Evolutionary conservation across 2,888 invertebrate genomes (phyloP).

Genomic region (Oxytorus armatus): DNA sequence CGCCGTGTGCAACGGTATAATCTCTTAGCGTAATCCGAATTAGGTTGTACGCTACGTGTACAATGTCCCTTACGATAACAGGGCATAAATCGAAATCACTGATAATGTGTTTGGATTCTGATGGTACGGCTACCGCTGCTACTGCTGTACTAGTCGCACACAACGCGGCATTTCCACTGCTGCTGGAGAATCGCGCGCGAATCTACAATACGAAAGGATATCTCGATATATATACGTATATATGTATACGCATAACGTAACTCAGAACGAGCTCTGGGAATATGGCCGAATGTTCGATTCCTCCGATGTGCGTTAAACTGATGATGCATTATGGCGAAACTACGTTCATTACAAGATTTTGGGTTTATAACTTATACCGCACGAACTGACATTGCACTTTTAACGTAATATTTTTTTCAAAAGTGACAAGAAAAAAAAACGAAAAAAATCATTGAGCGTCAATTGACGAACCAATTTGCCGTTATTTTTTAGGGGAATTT

Average conservation of each 20-base stretch:
- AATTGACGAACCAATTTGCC: no score
- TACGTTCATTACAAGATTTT: constrained; percentile 4
- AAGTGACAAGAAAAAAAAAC: no score
- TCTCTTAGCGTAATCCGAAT: constrained; percentile 79
- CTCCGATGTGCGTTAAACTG: not conserved
- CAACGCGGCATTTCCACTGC: constrained; percentile 26
- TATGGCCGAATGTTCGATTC: constrained; percentile 26
- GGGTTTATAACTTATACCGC: not conserved
- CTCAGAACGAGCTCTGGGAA: constrained; percentile 1
- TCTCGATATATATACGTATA: constrained; percentile 3
- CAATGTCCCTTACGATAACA: constrained; percentile 78
- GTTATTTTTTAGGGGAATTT: no score
- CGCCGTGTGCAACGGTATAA: constrained; percentile 69
- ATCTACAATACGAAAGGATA: constrained; percentile 24
- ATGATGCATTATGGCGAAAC: constrained; percentile 7
- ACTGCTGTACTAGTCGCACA: constrained; percentile 19
- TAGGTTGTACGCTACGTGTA: constrained; percentile 73
- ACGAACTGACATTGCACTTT: not conserved
- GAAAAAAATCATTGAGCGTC: no score
- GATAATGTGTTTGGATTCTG: constrained; percentile 72
- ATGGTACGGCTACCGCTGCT: constrained; percentile 55
- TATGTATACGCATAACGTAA: not conserved
- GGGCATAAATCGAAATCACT: constrained; percentile 78
- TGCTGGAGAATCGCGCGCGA: constrained; percentile 8
- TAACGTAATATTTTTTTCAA: no score